Evolutionary conservation across 2,888 invertebrate genomes (phyloP), one percentile per base, ranked within the genome.

Genomic region (Cremastinae sp.): DNA sequence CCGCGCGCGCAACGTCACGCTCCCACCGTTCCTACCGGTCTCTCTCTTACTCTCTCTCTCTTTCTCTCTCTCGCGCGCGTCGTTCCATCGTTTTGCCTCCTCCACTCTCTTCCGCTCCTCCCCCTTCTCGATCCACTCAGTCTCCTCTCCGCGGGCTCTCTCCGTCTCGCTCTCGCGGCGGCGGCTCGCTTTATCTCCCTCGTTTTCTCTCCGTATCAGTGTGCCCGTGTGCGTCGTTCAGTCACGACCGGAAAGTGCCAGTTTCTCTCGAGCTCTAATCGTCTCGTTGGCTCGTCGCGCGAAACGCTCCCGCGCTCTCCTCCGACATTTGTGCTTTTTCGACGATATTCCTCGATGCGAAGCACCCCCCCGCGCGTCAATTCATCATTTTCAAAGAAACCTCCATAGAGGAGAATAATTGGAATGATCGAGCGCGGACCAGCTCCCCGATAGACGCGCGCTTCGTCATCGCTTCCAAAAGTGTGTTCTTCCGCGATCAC

Each of bases 161-260:
- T 73, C 61, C 9, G 58, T 65, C 68, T 36, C 43, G 54, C 70
- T 58, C 56, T 59, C 69, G 18, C 72, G 62, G 65, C n/a, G 66
- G 69, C 71, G 77, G 69, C 78, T 77, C 79, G 53, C 51, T 65
- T 75, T 66, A 75, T 75, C 75, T 75, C 65, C 54, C 61, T 78
- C 65, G 74, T 75, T 68, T 76, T 59, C 74, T 75, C 66, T n/a
- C 70, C 71, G 80, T 77, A 78, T 80, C 79, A 79, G 79, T 79
- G 64, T 74, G 74, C 53, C 72, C 75, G 79, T 78, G 80, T 80
- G 80, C 80, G 79, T 80, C 71, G 79, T 69, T 80, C 79, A 79
- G 83, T 84, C 84, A 82, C 85, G 84, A 86, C 87, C 86, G 87
- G 87, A 87, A 87, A 87, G 86, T 86, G 87, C 87, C 86, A 87